A percentile compares a stretch with the other conserved stretches of the same genome.
phyloP scores from a whole-genome alignment of 2,113 vertebrate genomes.

The Sphaerodactylus townsendi region DNA sequence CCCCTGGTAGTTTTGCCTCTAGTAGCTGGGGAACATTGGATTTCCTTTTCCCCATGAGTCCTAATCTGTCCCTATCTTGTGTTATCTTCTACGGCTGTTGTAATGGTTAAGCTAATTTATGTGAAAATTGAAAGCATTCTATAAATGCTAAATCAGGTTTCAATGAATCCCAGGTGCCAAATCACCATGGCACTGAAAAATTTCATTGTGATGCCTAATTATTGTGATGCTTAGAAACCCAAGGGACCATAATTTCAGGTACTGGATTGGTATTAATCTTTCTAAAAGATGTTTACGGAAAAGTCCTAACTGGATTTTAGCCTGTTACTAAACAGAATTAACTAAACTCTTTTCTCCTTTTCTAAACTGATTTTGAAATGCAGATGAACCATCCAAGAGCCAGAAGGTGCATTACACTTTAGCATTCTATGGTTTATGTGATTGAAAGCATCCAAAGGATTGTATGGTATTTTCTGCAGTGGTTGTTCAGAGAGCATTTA shows the following conservation, averaged over 20 bases:
- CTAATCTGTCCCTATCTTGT: no score
- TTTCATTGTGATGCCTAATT: no score
- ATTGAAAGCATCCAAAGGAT: background rate
- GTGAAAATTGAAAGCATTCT: no score
- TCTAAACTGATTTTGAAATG: slow-evolving; percentile 5
- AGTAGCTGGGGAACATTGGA: no score
- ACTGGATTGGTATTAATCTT: background rate
- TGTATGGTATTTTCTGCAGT: background rate
- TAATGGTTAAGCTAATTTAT: no score
- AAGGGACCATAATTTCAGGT: background rate
- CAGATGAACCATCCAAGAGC: background rate
- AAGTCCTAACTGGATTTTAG: background rate
- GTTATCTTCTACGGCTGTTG: no score
- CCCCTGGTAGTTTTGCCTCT: no score
- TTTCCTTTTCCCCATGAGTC: no score
- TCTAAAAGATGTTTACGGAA: background rate
- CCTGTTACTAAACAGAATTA: slow-evolving; percentile 3
- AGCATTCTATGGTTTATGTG: background rate
- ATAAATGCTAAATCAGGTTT: no score
- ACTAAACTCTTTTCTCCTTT: background rate
- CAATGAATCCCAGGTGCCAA: no score
- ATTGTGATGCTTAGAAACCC: background rate
- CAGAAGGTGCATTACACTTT: slow-evolving; percentile 3
- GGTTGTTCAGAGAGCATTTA: slow-evolving; percentile 3
- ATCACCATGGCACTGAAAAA: no score